Evolutionary conservation across 2,888 invertebrate genomes (phyloP), one percentile per base, ranked within the genome.

Genomic region (Agapostemon virescens): DNA sequence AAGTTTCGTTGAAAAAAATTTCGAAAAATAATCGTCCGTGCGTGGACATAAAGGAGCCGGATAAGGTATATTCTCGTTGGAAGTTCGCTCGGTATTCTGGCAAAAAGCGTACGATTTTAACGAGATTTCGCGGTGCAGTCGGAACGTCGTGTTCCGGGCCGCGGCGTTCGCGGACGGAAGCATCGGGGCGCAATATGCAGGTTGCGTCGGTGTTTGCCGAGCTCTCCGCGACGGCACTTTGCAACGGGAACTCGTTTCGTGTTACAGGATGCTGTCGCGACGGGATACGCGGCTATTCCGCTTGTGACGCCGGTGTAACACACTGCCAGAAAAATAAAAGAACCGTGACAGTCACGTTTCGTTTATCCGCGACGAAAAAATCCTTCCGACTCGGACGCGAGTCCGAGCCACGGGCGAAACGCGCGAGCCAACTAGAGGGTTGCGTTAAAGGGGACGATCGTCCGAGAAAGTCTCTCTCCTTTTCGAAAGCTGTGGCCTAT

Each of bases 241-340:
- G 67, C 58, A 40, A 68, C 73, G 55, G 67, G 63, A 78, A 78
- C 73, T 83, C 83, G 83, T 79, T 83, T 79, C 81, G 73, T 78
- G 84, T 81, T 75, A 67, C 74, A 33, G 67, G 63, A 38, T 58
- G 49, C 71, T 49, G 71, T 67, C 58, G 26, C 36, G 55, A 55
- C 26, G 26, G 55, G 7, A 64, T 45, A 42, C 23, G 58, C 42
- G 30, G 23, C 52, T 33, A 26, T 52, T 76, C 64, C 36, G 77
- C 49, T 61, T 63, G 20, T 15, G 45, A 58, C 75, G 45, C 26
- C 13, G 69, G 17, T 49, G 69, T 15, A 38, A 55, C 58, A 69
- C 30, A 20, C 79, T 1, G 45, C 36, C 23, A 20, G 23, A 69
- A 49, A 68, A 71, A 40, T 55, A 38, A 45, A 13, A 68, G 6